Base-by-base conservation (phyloP, 2,113 vertebrate genomes). In the Syngnathoides biaculeatus region DNA sequence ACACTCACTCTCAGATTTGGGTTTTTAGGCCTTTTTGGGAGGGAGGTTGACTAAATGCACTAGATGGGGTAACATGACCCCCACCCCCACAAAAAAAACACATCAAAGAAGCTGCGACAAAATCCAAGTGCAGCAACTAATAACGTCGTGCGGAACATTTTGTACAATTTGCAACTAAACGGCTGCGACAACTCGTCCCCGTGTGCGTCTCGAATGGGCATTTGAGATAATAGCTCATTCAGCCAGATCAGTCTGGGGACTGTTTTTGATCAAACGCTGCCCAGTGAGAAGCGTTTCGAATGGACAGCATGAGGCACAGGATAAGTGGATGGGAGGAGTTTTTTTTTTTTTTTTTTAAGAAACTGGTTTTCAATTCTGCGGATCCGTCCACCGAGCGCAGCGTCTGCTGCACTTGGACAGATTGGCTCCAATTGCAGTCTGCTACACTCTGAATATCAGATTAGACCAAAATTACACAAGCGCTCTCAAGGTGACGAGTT, bases 401-500 rank as follows among this genome's bases (percentile, higher is more conserved):
- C 75, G 74, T 82, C 72, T 78, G 53, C 30, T 71, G 72, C 80
- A 82, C 79, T 87, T 71, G 79, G 59, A 74, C 64, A 76, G 78
- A 87, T 79, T 87, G 78, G 79, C 84, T 87, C 84, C 63, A 77
- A 84, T 84, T 79, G 83, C 69, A 78, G 71, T 81, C 66, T 67
- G 74, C 76, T 73, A 79, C 64, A 67, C 60, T 85, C 74, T 75
- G 79, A 85, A 79, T 79, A 81, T 81, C 80, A 79, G 79, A 86
- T 86, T 82, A 81, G 73, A 79, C 10, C 78, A 69, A 71, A 86
- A 85, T 85, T 74, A 83, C 74, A 84, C 79, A 82, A 85, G 69
- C 14, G 26, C 77, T 84, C 70, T 85, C 71, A 86, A 87, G 82
- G 86, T 88, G 88, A 84, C 79, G 81, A 87, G 79, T 72, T 26